phyloP scores from a whole-genome alignment of 2,888 invertebrate species.

The Coenonympha arcania region DNA sequence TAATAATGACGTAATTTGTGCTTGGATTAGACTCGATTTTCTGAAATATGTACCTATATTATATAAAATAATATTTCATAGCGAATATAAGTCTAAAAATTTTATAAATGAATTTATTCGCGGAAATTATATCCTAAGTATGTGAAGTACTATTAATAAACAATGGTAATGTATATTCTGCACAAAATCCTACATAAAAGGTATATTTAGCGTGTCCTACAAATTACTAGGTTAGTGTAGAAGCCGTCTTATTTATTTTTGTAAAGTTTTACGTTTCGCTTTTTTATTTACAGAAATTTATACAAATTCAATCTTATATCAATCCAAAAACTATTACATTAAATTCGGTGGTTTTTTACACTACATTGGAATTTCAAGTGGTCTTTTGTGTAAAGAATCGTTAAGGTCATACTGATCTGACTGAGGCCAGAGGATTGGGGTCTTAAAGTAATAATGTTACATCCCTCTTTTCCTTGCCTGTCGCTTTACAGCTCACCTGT shows the following conservation, averaged over 20 bases:
- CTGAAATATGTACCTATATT: too few relatives aligned
- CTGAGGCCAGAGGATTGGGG: neutral
- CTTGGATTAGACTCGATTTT: too few relatives aligned
- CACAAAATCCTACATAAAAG: neutral
- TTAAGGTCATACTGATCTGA: neutral
- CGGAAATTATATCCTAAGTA: too few relatives aligned
- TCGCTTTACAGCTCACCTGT: constrained; percentile 24
- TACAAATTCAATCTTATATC: constrained; percentile 1
- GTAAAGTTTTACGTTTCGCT: neutral
- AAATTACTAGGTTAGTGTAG: neutral
- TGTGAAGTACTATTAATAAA: too few relatives aligned
- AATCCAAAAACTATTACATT: neutral
- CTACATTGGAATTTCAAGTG: constrained; percentile 4
- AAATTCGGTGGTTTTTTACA: constrained; percentile 9
- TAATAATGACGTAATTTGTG: too few relatives aligned
- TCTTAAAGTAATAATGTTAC: neutral
- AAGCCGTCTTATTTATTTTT: neutral
- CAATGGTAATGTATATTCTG: neutral
- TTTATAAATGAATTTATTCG: too few relatives aligned
- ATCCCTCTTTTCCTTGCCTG: constrained; percentile 6
- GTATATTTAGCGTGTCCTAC: neutral
- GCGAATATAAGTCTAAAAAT: too few relatives aligned
- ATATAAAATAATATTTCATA: too few relatives aligned
- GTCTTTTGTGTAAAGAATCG: neutral
- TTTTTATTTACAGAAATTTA: constrained; percentile 7